Base-by-base conservation (phyloP, 2,797 vertebrate genomes). In the Loris lydekkerianus region DNA sequence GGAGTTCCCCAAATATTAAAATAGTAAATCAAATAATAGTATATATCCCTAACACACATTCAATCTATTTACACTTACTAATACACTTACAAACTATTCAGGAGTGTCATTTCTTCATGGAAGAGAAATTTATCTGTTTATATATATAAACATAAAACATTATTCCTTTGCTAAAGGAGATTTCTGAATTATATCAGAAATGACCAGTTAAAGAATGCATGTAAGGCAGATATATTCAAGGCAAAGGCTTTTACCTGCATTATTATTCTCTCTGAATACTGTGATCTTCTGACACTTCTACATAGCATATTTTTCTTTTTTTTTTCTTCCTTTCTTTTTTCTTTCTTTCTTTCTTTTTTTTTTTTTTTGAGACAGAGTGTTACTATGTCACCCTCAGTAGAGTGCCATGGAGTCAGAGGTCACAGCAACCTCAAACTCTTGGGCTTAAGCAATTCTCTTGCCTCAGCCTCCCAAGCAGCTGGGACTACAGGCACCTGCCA, bases 171-270 rank as follows among this genome's bases (percentile, higher is more conserved):
- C 65, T 60, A 80, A 49, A 84, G 31, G 60, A 56, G 29, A 87
- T 95, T 90, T 91, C 63, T 93, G 34, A 72, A 83, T 63, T 70
- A 72, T n/a, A 18, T 70, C 1, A n/a, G 81, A 49, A 31, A 34
- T 72, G 65, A 83, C 58, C 15, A 73, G 58, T 91, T 88, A 81
- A 91, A 80, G 23, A 86, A 56, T 21, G 15, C 25, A 46, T 40
- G 2, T 25, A 75, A 37, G 10, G 58, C 53, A 67, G 56, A 29
- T 49, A 25, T 34, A 70, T 29, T 90, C 67, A 25, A 86, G 29
- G 8, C 34, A 73, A 37, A 65, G 58, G 11, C 40, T 82, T 60
- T 92, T 37, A 85, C 53, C 37, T 81, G 46, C 29, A n/a, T 40
- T 80, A 80, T 81, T 49, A 80, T 65, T 65, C 46, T 70, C 93